Base-by-base conservation (phyloP, 2,797 vertebrate genomes). In the Malurus splendens region DNA sequence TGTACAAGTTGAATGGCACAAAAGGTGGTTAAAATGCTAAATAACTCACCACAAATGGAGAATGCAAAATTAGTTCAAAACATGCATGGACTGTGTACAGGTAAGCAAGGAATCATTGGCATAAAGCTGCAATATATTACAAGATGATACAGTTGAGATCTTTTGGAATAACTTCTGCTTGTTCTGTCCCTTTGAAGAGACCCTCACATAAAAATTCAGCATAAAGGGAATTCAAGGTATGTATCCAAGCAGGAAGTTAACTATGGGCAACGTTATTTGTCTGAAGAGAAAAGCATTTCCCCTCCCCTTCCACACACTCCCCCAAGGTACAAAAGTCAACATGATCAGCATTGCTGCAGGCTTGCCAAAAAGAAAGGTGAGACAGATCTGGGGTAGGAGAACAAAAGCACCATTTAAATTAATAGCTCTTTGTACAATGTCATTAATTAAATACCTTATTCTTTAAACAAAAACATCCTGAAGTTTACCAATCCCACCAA, bases 1-100 rank as follows among this genome's bases (percentile, higher is more conserved):
- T 98, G 96, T 98, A 98, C 97, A 98, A 96, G 96, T 95, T 94
- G 95, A 97, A 97, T 97, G 97, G 95, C 96, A 97, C 95, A 95
- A 97, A 97, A 95, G 94, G 95, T 95, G 94, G 96, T 92, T 56
- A 87, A 96, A 95, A 93, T 81, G 76, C 93, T 96, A 92, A 96
- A 59, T 86, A 96, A 95, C 91, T 96, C 95, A 97, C 96, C 95
- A 96, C 96, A 90, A 94, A 85, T 97, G 94, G 92, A 95, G 95
- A 96, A 97, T 95, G 95, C 87, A 93, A 97, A 96, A 97, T 96
- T 89, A 94, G 96, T 95, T 96, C 95, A 96, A 96, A 96, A 93
- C 97, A 97, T 97, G 97, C 96, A 94, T 90, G 92, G 94, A 86
- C 86, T 96, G 96, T 97, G 72, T 96, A 97, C 96, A 97, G 94